Evolutionary conservation across 2,797 vertebrate species (phyloP).

Genomic region (Anguilla pacifica): DNA sequence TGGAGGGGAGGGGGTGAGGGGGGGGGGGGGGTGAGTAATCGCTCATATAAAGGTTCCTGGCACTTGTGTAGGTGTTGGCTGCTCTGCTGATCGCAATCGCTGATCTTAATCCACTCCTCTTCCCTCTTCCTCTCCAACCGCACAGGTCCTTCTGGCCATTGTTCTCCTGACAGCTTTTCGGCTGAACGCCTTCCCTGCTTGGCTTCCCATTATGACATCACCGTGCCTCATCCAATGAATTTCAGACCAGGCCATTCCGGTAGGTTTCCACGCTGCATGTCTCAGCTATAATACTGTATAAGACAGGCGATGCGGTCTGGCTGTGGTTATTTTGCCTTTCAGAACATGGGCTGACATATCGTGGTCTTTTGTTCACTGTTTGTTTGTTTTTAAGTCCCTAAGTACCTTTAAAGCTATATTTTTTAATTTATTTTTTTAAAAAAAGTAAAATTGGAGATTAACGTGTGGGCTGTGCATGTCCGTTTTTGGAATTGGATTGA

Average conservation of each 20-base stretch:
- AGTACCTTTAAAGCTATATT: no score
- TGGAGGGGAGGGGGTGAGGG: neutral
- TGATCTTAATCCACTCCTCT: slow-evolving; percentile 39
- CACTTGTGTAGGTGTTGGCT: slow-evolving; percentile 55
- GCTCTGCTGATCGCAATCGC: slow-evolving; percentile 68
- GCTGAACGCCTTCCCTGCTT: slow-evolving; percentile 35
- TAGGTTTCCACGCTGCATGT: neutral
- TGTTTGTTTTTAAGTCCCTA: no score
- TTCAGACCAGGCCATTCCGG: neutral
- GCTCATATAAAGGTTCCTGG: slow-evolving; percentile 43
- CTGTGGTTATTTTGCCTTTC: no score
- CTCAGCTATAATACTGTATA: no score
- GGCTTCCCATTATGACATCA: slow-evolving; percentile 38
- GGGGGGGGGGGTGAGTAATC: slow-evolving; percentile 39
- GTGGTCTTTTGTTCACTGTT: no score
- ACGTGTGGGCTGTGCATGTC: no score
- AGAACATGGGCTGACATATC: no score
- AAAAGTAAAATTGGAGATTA: no score
- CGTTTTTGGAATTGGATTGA: no score
- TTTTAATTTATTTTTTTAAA: no score
- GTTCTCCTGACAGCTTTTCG: slow-evolving; percentile 48
- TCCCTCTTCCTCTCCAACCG: slow-evolving; percentile 46
- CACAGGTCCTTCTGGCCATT: slow-evolving; percentile 34
- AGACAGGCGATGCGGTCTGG: no score
- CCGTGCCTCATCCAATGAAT: neutral